phyloP scores from a whole-genome alignment of 2,888 invertebrate species.

The Elmis aenea region DNA sequence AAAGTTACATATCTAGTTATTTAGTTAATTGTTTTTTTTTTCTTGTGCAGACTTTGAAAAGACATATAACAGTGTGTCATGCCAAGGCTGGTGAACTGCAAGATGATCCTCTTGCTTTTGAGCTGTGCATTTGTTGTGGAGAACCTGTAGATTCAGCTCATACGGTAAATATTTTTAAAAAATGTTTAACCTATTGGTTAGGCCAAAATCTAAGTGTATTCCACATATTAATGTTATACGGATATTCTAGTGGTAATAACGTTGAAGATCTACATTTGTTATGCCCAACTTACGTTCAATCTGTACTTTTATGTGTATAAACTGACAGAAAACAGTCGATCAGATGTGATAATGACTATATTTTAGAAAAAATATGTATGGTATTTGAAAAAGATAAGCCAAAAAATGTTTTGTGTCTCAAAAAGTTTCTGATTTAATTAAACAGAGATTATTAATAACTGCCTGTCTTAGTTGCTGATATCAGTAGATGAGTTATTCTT shows the following conservation, averaged over 20 bases:
- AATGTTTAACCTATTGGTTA: too few relatives aligned
- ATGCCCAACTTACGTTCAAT: conserved; percentile 1
- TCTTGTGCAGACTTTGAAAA: conserved; percentile 39
- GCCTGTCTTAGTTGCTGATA: too few relatives aligned
- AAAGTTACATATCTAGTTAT: background rate
- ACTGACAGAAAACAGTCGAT: too few relatives aligned
- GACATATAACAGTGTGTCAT: conserved; percentile 41
- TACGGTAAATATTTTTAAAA: conserved; percentile 38
- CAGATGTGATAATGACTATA: too few relatives aligned
- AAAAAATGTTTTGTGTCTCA: too few relatives aligned
- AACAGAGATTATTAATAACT: too few relatives aligned
- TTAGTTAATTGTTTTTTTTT: conserved; percentile 1
- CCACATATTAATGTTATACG: conserved; percentile 2
- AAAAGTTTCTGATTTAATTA: too few relatives aligned
- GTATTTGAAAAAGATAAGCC: too few relatives aligned
- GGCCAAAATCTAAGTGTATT: too few relatives aligned
- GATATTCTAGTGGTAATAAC: conserved; percentile 2
- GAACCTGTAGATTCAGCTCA: conserved; percentile 55
- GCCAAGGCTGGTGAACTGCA: conserved; percentile 27
- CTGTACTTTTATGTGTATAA: too few relatives aligned
- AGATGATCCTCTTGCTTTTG: conserved; percentile 42
- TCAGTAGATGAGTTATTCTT: too few relatives aligned
- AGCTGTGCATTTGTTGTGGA: conserved; percentile 55
- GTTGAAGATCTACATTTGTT: conserved; percentile 1
- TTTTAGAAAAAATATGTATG: too few relatives aligned